Evolutionary conservation across 23 tunicate genomes (phyloP).

Genomic region (Diplosoma virens): DNA sequence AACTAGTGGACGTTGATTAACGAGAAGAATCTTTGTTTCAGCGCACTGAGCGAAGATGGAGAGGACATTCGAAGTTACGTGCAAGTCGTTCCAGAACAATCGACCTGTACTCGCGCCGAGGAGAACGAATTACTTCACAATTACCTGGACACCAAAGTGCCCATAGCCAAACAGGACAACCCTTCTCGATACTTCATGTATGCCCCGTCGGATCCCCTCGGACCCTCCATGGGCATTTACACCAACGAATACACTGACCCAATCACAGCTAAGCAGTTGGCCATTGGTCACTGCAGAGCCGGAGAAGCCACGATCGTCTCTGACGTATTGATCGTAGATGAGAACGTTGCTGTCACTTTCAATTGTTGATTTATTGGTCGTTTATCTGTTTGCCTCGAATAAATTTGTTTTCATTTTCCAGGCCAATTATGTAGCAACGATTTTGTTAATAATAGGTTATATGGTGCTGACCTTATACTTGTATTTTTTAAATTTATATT

Average conservation of each 20-base stretch:
- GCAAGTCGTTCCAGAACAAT: slow-evolving; percentile 16
- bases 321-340: slow-evolving; percentile 28
- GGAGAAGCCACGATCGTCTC: slow-evolving; percentile 46
- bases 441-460: too few species aligned
- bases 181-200: slow-evolving; percentile 27
- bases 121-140: slow-evolving; percentile 12
- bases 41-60: slow-evolving; percentile 20
- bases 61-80: slow-evolving; percentile 27
- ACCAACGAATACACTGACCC: slow-evolving; percentile 52
- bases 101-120: neutral
- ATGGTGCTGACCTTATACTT: too few species aligned
- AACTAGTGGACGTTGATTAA: too few species aligned
- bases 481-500: too few species aligned
- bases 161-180: slow-evolving; percentile 12
- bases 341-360: slow-evolving; percentile 47
- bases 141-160: slow-evolving; percentile 13
- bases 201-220: slow-evolving; percentile 72
- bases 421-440: too few species aligned
- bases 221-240: slow-evolving; percentile 69
- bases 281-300: slow-evolving; percentile 53
- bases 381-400: too few species aligned
- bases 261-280: slow-evolving; percentile 40
- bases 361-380: slow-evolving; percentile 7
- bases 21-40: too few species aligned
- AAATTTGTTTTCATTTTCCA: too few species aligned